Base-by-base conservation (phyloP, 2,888 invertebrate genomes). In the Pandemis cinnamomeana region DNA sequence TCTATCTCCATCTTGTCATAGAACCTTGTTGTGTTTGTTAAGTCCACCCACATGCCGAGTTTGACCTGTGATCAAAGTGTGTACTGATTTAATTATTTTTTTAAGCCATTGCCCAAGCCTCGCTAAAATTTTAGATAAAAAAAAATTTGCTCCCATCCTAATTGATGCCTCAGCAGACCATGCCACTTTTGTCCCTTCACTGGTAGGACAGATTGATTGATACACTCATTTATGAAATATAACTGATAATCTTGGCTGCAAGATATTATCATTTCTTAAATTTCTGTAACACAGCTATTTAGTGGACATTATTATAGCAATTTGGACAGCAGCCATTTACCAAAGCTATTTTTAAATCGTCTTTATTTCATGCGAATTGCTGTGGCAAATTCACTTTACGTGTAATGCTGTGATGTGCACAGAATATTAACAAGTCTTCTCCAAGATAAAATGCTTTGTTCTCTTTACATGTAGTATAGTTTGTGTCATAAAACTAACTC, bases 1-100 rank as follows among this genome's bases (percentile, higher is more conserved):
- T 98, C 98, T 41, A 99, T 95, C 75, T 96, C 96, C n/a, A 94
- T 88, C 78, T 96, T 97, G 83, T 98, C 95, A 87, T 99, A 99
- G 90, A 99, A 99, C 74, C 99, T 95, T 77, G 95, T 96, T 0
- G 99, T 99, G 85, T 99, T 99, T 0, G 99, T 99, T 78, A 99
- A 94, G 90, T 99, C 99, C 77, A 99, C 97, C 98, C 99, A 98
- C 41, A 99, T 89, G 0, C 99, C 99, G 75, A 99, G 90, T 85
- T 97, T 98, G 20, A 96, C 91, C 98, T 98, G 86, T 27, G 87
- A 87, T 82, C 63, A 68, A 58, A n/a, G 44, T 1, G 41, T 55
- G 55, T 15, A 53, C 20, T 20, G 55, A 20, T 55, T 11, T 48
- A 2, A 13, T 5, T 44, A 8, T 44, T 44, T 44, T 8, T 44